These are phyloP conservation scores for Epinephelus moara DNA, from an alignment of 2,113 vertebrate genomes.

Conservation along the genomic window DNA sequence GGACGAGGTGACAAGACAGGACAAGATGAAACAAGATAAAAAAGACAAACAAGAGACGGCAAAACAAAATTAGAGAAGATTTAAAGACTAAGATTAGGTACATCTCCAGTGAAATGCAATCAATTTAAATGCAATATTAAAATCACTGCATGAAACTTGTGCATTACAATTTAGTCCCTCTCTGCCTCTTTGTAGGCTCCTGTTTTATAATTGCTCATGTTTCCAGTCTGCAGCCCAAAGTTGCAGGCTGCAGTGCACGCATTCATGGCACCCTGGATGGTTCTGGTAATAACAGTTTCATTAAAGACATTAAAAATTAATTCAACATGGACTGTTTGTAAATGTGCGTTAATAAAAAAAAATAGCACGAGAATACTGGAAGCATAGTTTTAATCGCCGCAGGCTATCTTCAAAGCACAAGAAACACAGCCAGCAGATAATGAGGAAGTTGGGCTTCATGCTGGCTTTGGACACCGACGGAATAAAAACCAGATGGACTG, in stretches of 20 bases:
- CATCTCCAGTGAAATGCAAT: too few species aligned
- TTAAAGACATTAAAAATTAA: neutral
- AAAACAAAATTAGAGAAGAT: neutral
- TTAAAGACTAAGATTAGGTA: neutral
- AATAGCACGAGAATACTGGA: slow-evolving; percentile 11
- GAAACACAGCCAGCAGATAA: slow-evolving; percentile 7
- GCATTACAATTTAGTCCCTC: too few species aligned
- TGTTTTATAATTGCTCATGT: too few species aligned
- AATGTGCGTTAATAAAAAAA: neutral
- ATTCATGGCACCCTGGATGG: too few species aligned
- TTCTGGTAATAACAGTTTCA: neutral
- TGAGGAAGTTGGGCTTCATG: slow-evolving; percentile 3
- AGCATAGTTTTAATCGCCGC: slow-evolving; percentile 3
- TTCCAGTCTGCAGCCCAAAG: too few species aligned
- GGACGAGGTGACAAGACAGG: neutral
- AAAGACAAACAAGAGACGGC: neutral
- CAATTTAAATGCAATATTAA: too few species aligned
- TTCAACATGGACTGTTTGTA: neutral
- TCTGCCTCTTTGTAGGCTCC: too few species aligned
- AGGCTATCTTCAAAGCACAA: slow-evolving; percentile 8
- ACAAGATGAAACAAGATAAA: neutral
- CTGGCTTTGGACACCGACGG: slow-evolving; percentile 22
- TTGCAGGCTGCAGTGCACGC: too few species aligned
- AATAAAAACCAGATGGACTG: slow-evolving; percentile 70
- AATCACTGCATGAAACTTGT: too few species aligned